Conservation (phyloP, 2,113 vertebrate species). For the Puntigrus tetrazona region DNA sequence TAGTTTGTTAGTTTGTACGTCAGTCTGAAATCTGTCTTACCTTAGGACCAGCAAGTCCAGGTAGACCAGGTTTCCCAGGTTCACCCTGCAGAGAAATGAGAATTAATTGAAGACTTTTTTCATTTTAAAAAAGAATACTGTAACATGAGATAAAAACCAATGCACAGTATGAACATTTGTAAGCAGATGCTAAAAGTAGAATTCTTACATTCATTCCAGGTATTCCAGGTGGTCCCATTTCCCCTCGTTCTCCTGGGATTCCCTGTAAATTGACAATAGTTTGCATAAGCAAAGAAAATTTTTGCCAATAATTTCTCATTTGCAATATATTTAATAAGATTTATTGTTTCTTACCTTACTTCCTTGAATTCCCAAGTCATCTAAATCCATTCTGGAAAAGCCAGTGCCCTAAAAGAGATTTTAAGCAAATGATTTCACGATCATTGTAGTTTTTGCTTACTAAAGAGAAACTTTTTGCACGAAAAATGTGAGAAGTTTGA, state of each 20-base stretch:
- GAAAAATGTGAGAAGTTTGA: not conserved
- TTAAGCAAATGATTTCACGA: not conserved
- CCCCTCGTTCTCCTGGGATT: slow-evolving; percentile 32
- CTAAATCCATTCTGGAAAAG: slow-evolving; percentile 42
- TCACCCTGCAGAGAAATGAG: slow-evolving; percentile 48
- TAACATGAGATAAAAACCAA: not conserved
- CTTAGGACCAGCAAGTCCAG: slow-evolving; percentile 56
- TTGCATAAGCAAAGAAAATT: not conserved
- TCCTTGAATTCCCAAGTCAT: slow-evolving; percentile 34
- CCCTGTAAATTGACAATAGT: slow-evolving; percentile 25
- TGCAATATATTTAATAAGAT: not conserved
- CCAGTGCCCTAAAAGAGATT: slow-evolving; percentile 35
- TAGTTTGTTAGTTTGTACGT: no score
- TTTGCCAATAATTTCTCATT: not conserved
- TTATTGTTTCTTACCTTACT: slow-evolving; percentile 26
- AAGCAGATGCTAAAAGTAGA: not conserved
- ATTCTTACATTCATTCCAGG: slow-evolving; percentile 47
- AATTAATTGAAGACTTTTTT: not conserved
- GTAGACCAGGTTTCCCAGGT: slow-evolving; percentile 52
- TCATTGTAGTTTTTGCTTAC: not conserved
- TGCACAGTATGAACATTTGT: not conserved
- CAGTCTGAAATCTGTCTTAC: slow-evolving; percentile 36
- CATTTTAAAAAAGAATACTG: not conserved
- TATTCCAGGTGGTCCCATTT: slow-evolving; percentile 50
- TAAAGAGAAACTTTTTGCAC: not conserved